These are phyloP conservation scores for Drosophila monieri DNA, from an alignment of 2,888 invertebrate genomes.

Conservation along the genomic window DNA sequence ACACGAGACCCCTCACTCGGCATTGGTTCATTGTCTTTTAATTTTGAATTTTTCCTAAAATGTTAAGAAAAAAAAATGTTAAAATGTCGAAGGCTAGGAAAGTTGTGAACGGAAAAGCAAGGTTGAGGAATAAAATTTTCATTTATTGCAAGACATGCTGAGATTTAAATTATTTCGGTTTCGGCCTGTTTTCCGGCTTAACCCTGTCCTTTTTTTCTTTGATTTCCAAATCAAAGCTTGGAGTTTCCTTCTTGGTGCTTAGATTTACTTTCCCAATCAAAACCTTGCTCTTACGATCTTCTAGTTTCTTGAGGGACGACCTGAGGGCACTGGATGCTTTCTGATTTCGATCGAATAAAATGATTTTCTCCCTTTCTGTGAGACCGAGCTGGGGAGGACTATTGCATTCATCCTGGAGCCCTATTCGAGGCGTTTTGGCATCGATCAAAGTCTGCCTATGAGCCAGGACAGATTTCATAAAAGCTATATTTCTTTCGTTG, in stretches of 20 bases:
- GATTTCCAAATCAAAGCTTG: background rate
- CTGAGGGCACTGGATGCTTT: background rate
- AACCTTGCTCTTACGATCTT: background rate
- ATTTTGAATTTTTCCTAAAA: constrained; percentile 26
- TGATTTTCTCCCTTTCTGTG: background rate
- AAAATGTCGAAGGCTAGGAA: constrained; percentile 85
- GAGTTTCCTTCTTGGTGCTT: background rate
- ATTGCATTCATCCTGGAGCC: background rate
- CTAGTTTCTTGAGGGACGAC: background rate
- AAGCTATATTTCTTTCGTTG: background rate
- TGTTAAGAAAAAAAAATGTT: background rate
- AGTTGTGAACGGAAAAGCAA: constrained; percentile 91
- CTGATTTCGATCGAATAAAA: background rate
- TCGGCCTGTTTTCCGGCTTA: background rate
- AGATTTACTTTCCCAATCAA: background rate
- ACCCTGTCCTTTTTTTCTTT: background rate
- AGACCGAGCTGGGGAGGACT: background rate
- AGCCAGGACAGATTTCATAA: too few relatives aligned
- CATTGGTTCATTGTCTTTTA: constrained; percentile 25
- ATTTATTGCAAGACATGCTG: constrained; percentile 7
- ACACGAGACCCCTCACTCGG: constrained; percentile 11
- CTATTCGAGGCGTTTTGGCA: background rate
- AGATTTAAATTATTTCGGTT: background rate
- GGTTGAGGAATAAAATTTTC: constrained; percentile 81
- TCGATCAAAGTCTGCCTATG: too few relatives aligned